These are phyloP conservation scores for Phenacoccus solenopsis DNA, from an alignment of 1,140 invertebrate genomes.

Conservation along the genomic window DNA sequence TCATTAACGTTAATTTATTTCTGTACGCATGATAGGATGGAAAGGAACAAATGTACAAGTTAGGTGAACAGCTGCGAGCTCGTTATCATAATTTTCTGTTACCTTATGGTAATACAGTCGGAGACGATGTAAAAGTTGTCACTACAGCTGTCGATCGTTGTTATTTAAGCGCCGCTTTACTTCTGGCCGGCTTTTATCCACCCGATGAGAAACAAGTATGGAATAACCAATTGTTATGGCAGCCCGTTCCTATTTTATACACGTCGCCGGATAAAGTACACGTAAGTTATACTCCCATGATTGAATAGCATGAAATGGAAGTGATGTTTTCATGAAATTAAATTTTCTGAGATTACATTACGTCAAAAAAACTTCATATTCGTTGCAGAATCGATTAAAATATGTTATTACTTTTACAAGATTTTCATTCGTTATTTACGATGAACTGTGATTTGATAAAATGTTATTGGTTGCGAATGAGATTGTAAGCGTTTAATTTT, in stretches of 20 bases:
- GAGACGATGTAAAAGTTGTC: slow-evolving; percentile 14
- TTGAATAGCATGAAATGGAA: neutral
- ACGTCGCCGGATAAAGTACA: neutral
- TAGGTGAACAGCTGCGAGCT: neutral
- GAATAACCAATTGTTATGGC: slow-evolving; percentile 20
- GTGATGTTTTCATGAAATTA: neutral
- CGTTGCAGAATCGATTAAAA: neutral
- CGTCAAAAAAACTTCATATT: neutral
- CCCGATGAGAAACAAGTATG: slow-evolving; percentile 18
- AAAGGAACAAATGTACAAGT: neutral
- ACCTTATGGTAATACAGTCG: neutral
- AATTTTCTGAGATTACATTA: neutral
- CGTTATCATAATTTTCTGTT: neutral
- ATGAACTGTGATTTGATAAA: too few species aligned
- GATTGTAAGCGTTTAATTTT: too few species aligned
- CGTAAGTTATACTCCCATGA: too few species aligned
- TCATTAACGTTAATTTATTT: too few species aligned
- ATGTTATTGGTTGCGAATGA: too few species aligned
- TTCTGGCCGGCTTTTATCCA: slow-evolving; percentile 19
- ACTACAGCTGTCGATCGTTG: slow-evolving; percentile 6
- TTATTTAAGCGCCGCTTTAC: slow-evolving; percentile 7
- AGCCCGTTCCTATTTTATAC: slow-evolving; percentile 15
- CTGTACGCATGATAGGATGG: neutral
- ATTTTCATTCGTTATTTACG: too few species aligned
- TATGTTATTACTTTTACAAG: too few species aligned